Percentiles rank a stretch among this genome's conserved stretches.
Evolutionary conservation across 2,797 vertebrate species (phyloP).

Genomic region (Cryptoprocta ferox): DNA sequence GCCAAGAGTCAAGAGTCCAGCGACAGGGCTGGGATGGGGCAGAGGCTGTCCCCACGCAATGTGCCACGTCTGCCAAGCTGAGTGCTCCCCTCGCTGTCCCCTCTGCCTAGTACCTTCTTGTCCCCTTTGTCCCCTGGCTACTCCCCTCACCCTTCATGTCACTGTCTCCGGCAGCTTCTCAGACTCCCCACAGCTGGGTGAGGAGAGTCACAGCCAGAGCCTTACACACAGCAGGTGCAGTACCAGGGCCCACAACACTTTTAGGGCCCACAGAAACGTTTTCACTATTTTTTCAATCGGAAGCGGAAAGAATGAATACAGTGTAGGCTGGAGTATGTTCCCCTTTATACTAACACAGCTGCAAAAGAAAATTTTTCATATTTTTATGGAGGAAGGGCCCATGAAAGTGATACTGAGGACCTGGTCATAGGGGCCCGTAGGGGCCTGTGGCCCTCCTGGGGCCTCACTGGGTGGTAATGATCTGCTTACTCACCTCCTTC

Average conservation of each 20-base stretch:
- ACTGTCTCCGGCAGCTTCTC: neutral
- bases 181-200: neutral
- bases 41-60: neutral
- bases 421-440: neutral
- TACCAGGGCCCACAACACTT: neutral
- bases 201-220: neutral
- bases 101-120: neutral
- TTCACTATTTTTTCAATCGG: neutral
- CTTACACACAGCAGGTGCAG: neutral
- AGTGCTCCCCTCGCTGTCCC: neutral
- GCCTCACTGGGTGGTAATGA: neutral
- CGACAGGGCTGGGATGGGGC: neutral
- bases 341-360: neutral
- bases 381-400: neutral
- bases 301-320: neutral
- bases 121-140: neutral
- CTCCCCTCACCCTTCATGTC: neutral
- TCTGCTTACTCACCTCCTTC: neutral
- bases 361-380: neutral
- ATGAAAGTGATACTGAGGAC: neutral
- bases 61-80: neutral
- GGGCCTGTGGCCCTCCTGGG: neutral
- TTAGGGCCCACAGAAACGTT: neutral
- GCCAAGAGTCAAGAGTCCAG: neutral
- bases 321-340: neutral